Base-by-base conservation (phyloP, 2,113 vertebrate species). In the Oreotrochilus melanogaster region DNA sequence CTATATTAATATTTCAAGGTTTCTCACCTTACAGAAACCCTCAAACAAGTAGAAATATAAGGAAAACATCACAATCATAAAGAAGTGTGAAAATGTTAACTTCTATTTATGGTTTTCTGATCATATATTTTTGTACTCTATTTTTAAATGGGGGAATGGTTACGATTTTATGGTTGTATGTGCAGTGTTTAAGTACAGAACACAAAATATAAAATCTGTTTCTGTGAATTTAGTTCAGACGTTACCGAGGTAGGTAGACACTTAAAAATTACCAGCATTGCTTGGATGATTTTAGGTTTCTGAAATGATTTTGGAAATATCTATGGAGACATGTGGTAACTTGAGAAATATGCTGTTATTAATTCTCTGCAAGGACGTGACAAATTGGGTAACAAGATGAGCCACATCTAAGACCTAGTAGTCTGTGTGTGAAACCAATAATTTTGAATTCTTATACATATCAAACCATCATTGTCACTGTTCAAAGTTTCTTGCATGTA, bases 261-360 rank as follows among this genome's bases (percentile, higher is more conserved):
- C 45, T 93, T 88, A 78, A 64, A 33, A 80, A 62, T 74, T 69
- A 56, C 30, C 64, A 64, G 7, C 11, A 31, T 71, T 86, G 22
- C 16, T 86, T 83, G 27, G n/a, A 37, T 45, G 23, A 37, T 88
- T 97, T 96, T 90, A 88, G 79, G 42, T 86, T 95, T 88, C 31
- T 31, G 66, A 88, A 75, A 53, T 88, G 9, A 58, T 84, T 97
- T 95, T 88, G n/a, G 28, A 96, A 95, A 69, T 88, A 69, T 87
- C 80, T 88, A 3, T 56, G 45, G 13, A 66, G 25, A 25, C 45
- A 71, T 58, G 35, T 62, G 35, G 25, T 53, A 89, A 65, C 35
- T 48, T 25, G 66, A 72, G 35, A 92, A 94, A 94, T 45, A 89
- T 0, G 2, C 16, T 62, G 14, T 19, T 87, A 57, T 87, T 78